phyloP scores from a whole-genome alignment of 2,888 invertebrate species.

The Papilio demoleus region DNA sequence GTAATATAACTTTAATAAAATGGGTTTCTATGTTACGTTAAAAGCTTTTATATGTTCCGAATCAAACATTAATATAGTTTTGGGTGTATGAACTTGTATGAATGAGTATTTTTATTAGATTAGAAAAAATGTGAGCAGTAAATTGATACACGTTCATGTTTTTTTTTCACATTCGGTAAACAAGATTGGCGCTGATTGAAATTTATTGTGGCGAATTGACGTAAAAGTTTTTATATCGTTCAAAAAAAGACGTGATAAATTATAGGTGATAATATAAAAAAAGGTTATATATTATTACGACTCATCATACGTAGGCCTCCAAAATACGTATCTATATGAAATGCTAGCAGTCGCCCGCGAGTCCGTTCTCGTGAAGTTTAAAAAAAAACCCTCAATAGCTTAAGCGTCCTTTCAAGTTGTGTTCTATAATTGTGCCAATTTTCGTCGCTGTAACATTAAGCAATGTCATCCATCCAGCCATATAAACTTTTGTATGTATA shows the following conservation, averaged over 20 bases:
- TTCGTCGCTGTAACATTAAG: no score
- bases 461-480: no score
- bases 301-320: neutral
- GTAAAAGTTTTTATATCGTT: neutral
- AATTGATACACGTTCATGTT: neutral
- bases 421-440: no score
- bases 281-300: neutral
- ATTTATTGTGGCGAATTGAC: neutral
- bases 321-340: neutral
- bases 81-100: neutral
- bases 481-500: no score
- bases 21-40: neutral
- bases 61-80: neutral
- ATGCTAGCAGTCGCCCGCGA: no score
- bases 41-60: neutral
- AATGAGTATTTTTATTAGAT: neutral
- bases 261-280: neutral
- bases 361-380: no score
- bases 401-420: no score
- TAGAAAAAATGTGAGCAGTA: neutral
- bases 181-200: constrained; percentile 4
- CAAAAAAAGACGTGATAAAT: neutral
- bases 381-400: no score
- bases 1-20: neutral
- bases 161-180: neutral